These are phyloP conservation scores for Linyphia triangularis DNA, from an alignment of 2,888 invertebrate species.

Conservation along the genomic window DNA sequence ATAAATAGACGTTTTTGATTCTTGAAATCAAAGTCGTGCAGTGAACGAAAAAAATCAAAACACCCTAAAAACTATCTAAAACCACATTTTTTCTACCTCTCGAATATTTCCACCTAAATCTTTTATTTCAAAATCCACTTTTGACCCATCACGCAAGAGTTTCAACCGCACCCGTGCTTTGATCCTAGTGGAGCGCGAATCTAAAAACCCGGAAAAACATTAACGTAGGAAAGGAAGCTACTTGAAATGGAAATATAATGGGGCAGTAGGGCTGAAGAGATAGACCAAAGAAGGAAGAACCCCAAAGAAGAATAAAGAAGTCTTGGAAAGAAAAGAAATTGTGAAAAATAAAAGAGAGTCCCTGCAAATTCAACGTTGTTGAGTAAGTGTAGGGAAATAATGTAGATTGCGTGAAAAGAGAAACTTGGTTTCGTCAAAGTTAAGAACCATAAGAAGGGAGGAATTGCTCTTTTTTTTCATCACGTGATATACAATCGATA, in stretches of 20 bases:
- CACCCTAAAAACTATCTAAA: too few relatives aligned
- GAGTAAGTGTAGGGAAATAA: conserved; percentile 41
- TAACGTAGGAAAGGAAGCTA: conserved; percentile 51
- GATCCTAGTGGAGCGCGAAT: background rate
- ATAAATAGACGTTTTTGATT: too few relatives aligned
- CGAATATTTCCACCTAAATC: background rate
- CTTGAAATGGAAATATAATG: conserved; percentile 70
- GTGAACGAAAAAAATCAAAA: background rate
- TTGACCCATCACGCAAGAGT: conserved; percentile 24
- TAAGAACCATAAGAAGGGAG: conserved; percentile 31
- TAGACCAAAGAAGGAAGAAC: conserved; percentile 27
- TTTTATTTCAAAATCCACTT: conserved; percentile 20
- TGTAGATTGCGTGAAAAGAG: conserved; percentile 64
- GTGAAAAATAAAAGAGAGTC: background rate
- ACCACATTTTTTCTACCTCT: too few relatives aligned
- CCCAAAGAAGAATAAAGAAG: conserved; percentile 1
- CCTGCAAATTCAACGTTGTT: conserved; percentile 11
- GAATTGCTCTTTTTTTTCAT: conserved; percentile 31
- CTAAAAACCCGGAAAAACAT: conserved; percentile 44
- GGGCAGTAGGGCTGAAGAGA: conserved; percentile 31
- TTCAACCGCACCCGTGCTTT: conserved; percentile 1
- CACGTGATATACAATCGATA: conserved; percentile 57
- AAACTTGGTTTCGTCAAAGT: conserved; percentile 50
- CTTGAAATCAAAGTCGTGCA: too few relatives aligned
- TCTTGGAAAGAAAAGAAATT: background rate